Conservation (phyloP, 2,888 invertebrate species). For the Copidosoma aretas region DNA sequence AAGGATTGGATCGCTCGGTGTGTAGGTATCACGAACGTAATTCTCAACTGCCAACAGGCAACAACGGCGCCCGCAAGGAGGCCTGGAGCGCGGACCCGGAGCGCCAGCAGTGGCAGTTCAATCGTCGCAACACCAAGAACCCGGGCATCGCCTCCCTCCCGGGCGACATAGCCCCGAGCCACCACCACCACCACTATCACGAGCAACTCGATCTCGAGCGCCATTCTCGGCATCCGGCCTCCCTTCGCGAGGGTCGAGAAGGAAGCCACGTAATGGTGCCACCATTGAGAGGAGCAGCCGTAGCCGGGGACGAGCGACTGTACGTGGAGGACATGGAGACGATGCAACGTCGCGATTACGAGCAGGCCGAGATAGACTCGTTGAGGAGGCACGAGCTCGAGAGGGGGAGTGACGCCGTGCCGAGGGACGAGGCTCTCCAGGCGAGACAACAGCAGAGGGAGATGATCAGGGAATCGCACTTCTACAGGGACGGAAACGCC, state of each 20-base stretch:
- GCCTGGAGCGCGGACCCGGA: conserved; percentile 86
- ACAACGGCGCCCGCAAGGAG: conserved; percentile 66
- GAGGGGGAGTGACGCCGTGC: conserved; percentile 72
- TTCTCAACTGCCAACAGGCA: not conserved
- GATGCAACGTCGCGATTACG: conserved; percentile 65
- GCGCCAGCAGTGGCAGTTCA: conserved; percentile 73
- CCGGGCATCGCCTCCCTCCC: conserved; percentile 56
- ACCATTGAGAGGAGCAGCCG: too few species aligned
- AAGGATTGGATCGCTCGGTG: too few species aligned
- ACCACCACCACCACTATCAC: not conserved
- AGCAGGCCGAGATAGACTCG: conserved; percentile 74
- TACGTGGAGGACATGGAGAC: conserved; percentile 66
- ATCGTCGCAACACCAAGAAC: conserved; percentile 67
- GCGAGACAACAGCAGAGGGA: conserved; percentile 26
- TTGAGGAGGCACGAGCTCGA: conserved; percentile 79
- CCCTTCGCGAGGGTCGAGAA: not conserved
- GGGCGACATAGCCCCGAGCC: conserved; percentile 51
- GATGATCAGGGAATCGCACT: conserved; percentile 72
- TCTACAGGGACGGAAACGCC: conserved; percentile 83
- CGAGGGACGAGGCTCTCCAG: conserved; percentile 43
- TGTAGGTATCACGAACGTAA: too few species aligned
- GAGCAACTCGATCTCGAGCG: conserved; percentile 35
- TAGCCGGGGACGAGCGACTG: conserved; percentile 39
- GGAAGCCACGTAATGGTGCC: not conserved
- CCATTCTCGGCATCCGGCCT: conserved; percentile 41